Evolutionary conservation across 2,797 vertebrate genomes (phyloP).

Genomic region (Petrocephalus schoutedeni): DNA sequence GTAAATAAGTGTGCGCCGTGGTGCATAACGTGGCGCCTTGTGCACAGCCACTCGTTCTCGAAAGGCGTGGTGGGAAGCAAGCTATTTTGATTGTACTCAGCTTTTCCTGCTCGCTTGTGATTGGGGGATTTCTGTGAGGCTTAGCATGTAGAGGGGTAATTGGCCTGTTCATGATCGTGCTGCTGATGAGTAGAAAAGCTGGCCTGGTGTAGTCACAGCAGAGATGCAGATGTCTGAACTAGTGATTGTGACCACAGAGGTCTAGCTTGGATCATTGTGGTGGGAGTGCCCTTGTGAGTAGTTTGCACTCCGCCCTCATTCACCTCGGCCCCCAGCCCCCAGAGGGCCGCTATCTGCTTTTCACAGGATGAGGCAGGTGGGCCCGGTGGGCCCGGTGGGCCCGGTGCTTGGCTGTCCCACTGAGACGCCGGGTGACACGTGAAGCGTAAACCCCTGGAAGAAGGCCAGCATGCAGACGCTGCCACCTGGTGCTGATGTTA

Average conservation of each 20-base stretch:
- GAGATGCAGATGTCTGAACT: not conserved
- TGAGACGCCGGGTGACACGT: not conserved
- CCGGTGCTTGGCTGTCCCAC: not conserved
- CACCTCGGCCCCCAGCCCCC: not conserved
- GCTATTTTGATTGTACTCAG: not conserved
- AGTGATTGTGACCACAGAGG: not conserved
- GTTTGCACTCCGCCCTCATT: not conserved
- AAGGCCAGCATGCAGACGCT: not conserved
- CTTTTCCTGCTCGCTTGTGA: not conserved
- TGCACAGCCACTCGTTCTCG: not conserved
- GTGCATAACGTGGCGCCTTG: too few species aligned
- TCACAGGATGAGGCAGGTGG: not conserved
- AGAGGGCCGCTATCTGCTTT: not conserved
- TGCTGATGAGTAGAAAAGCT: not conserved
- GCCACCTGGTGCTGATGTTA: not conserved
- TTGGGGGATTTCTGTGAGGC: conserved; percentile 10
- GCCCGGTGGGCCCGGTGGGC: too few species aligned
- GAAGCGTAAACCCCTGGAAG: not conserved
- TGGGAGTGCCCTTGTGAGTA: not conserved
- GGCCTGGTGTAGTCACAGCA: not conserved
- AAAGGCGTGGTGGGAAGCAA: not conserved
- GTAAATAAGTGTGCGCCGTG: not conserved
- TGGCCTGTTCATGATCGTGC: not conserved
- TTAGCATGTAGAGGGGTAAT: not conserved
- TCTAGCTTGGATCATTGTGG: not conserved